Base-by-base conservation (phyloP, 2,113 vertebrate genomes). In the Ranitomeya variabilis region DNA sequence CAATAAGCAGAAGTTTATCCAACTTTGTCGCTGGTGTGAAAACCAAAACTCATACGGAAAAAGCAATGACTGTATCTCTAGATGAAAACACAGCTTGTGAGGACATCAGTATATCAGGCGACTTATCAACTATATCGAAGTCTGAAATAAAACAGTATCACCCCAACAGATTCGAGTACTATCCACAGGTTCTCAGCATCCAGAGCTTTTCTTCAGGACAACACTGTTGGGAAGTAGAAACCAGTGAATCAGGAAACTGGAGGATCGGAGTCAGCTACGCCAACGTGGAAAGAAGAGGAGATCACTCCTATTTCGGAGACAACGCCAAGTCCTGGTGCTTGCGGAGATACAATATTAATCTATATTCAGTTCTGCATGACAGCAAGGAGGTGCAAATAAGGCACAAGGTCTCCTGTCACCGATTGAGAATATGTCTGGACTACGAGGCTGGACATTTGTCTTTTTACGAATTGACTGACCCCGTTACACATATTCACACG, bases 321-420 rank as follows among this genome's bases (percentile, higher is more conserved):
- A 86, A 86, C 15, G 3, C 14, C 74, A 86, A 86, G n/a, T 86
- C 85, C 59, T 86, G 85, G 85, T 79, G 85, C 12, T 67, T 79
- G 19, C 51, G 76, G 16, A 54, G 76, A 23, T 74, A 62, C 37
- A 79, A 54, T 15, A 55, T 31, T 23, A 86, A 62, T 18, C 67
- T 6, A 21, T 79, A 86, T 62, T 79, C 85, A 54, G 85, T 67
- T 14, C 37, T 64, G 16, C 74, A 86, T 14, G 60, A 79, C 31
- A 54, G 37, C 13, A 66, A 86, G 14, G 74, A 64, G 15, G 12
- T 18, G 6, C n/a, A 52, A 4, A 6, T 86, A 8, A 52, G 6
- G 2, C 60, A 55, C 37, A 26, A 45, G 14, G 21, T 54, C 51
- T 79, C 76, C 85, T 31, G 74, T 79, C 19, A 79, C 1, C n/a